Conservation (phyloP, 2,113 vertebrate genomes). For the Naja naja region DNA sequence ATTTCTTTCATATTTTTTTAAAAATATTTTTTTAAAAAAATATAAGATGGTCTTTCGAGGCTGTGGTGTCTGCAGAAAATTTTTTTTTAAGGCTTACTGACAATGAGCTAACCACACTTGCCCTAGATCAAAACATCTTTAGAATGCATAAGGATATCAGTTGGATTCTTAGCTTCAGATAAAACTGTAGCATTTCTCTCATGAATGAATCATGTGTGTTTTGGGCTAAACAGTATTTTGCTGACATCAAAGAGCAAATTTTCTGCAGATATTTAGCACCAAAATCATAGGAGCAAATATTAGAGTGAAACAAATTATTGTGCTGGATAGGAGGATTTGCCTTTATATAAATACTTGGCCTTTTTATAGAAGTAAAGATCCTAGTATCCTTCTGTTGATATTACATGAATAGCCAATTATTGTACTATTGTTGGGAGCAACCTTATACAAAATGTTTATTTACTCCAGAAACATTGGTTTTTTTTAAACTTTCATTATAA, state of each 20-base stretch:
- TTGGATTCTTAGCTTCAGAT: background rate
- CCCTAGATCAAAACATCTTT: background rate
- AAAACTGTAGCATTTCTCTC: background rate
- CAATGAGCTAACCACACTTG: background rate
- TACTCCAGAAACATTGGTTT: conserved; percentile 52
- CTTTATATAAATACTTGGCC: background rate
- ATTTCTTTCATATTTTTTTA: background rate
- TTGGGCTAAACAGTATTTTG: background rate
- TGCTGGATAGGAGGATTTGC: background rate
- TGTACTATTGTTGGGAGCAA: conserved; percentile 36
- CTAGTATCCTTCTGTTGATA: background rate
- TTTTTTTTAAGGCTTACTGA: background rate
- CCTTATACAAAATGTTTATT: conserved; percentile 46
- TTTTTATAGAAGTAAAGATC: conserved; percentile 40
- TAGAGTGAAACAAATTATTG: background rate
- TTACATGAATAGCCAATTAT: background rate
- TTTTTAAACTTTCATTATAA: conserved; percentile 50
- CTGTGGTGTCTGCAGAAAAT: background rate
- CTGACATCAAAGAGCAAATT: background rate
- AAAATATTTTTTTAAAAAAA: background rate
- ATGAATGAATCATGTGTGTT: background rate
- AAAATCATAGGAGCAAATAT: background rate
- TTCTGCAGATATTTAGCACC: background rate
- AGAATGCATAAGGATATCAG: background rate
- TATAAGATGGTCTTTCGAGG: background rate